These are phyloP conservation scores for Eubasilissa regina DNA, from an alignment of 1,140 invertebrate genomes.

Conservation along the genomic window DNA sequence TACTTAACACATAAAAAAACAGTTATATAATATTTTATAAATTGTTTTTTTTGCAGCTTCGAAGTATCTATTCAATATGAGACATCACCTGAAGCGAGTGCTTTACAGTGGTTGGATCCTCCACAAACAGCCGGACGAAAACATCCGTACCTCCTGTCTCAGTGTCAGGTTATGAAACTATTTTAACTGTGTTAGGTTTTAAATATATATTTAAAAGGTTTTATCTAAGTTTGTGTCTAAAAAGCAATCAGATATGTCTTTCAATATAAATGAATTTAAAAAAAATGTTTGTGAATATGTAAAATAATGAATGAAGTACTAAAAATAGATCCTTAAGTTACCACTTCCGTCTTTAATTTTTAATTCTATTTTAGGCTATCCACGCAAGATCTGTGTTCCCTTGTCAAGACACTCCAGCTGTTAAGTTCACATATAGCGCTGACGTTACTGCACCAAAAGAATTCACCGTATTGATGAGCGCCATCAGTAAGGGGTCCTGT, in stretches of 20 bases:
- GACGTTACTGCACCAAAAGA: constrained; percentile 83
- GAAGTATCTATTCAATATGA: constrained; percentile 82
- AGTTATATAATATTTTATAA: too few species aligned
- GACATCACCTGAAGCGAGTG: constrained; percentile 83
- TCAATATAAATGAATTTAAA: too few species aligned
- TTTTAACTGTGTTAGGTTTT: too few species aligned
- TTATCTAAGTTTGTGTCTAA: too few species aligned
- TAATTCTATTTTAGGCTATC: constrained; percentile 79
- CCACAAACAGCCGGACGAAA: constrained; percentile 91
- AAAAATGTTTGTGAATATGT: too few species aligned
- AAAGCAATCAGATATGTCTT: too few species aligned
- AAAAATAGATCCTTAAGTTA: too few species aligned
- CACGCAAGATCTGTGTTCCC: constrained; percentile 91
- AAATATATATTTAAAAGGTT: too few species aligned
- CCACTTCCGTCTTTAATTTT: background rate
- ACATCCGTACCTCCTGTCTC: constrained; percentile 93
- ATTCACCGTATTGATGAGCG: constrained; percentile 93
- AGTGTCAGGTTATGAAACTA: constrained; percentile 82
- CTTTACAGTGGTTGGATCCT: constrained; percentile 91
- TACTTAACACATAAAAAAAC: too few species aligned
- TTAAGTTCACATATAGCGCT: constrained; percentile 91
- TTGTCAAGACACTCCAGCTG: constrained; percentile 95
- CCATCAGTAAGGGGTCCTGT: constrained; percentile 74
- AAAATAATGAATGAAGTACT: too few species aligned
- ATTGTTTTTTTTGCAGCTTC: constrained; percentile 69